Evolutionary conservation across 2,888 invertebrate species (phyloP), one percentile per base, ranked within the genome.

Genomic region (Maniola hyperantus): DNA sequence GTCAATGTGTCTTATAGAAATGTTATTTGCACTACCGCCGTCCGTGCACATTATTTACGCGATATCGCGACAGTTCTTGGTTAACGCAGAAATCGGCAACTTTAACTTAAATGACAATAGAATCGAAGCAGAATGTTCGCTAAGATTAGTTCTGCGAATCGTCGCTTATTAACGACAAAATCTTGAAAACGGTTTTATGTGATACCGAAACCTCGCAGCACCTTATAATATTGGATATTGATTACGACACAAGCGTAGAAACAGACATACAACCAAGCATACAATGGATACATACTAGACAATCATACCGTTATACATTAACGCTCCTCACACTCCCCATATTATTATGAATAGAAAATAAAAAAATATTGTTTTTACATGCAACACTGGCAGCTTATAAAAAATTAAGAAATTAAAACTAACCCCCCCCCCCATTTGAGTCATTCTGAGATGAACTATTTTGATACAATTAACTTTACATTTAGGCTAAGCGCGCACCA

Each of bases 231-330:
- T 76, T 78, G 80, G 77, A 82, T 84, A 84, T 79, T 79, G 80
- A 80, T 81, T 82, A 82, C 79, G 75, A 82, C 78, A 83, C 84
- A 82, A 83, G 79, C 84, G 82, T 78, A 84, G 72, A 67, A 42
- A 74, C 73, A 73, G 71, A 74, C 71, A 72, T 77, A 76, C 73
- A 73, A 77, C 75, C 71, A 75, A 76, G 70, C 72, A 73, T 77
- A 76, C 74, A 78, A 74, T 34, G 20, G 44, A 75, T 76, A 77
- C 73, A 65, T 73, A 78, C 76, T 72, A 74, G 69, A 44, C 77
- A 72, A 60, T 57, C 67, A 70, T 50, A 68, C 68, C 58, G 53
- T 53, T 34, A 63, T 34, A 67, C 65, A 59, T 55, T 34, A 51
- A 65, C 66, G 58, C 68, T 68, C 64, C 64, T 63, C 66, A 64